Percentiles rank a stretch among this genome's conserved stretches.
Evolutionary conservation across 2,888 invertebrate species (phyloP).

Genomic region (Drosophila mimetica): DNA sequence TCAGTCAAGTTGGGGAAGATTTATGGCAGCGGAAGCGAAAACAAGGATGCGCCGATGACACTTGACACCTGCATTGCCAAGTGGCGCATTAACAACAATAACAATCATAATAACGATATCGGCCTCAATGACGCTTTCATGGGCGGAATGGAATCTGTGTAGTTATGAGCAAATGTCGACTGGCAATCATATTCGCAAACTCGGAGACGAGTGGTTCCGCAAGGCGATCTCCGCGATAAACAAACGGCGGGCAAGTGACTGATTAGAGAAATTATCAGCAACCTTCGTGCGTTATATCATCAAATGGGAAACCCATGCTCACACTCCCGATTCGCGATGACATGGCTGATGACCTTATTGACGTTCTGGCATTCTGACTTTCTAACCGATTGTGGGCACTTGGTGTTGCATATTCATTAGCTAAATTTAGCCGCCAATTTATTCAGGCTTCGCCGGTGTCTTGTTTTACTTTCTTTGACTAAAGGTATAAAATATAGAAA

Average conservation of each 20-base stretch:
- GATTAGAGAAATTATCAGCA: conserved; percentile 70
- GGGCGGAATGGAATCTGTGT: conserved; percentile 8
- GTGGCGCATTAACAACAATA: conserved; percentile 22
- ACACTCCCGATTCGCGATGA: conserved; percentile 7
- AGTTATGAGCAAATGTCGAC: conserved; percentile 63
- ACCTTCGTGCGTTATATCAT: conserved; percentile 53
- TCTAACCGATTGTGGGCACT: conserved; percentile 27
- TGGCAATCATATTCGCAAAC: conserved; percentile 35
- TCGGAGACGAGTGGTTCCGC: conserved; percentile 59
- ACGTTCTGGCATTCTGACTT: conserved; percentile 20
- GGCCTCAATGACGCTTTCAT: conserved; percentile 39
- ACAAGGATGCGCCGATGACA: conserved; percentile 61
- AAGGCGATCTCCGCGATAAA: conserved; percentile 53
- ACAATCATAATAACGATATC: conserved; percentile 30
- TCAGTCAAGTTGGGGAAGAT: conserved; percentile 46
- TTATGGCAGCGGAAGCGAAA: conserved; percentile 68
- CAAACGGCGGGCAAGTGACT: conserved; percentile 48
- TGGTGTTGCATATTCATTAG: conserved; percentile 36
- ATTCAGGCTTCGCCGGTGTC: conserved; percentile 15
- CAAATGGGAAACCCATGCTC: conserved; percentile 67
- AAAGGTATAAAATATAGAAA: conserved; percentile 7
- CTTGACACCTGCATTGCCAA: conserved; percentile 49
- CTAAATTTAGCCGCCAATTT: conserved; percentile 8
- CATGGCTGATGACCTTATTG: conserved; percentile 46
- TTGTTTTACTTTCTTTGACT: conserved; percentile 37